Evolutionary conservation across 1,140 invertebrate species (phyloP).

Genomic region (Musca domestica): DNA sequence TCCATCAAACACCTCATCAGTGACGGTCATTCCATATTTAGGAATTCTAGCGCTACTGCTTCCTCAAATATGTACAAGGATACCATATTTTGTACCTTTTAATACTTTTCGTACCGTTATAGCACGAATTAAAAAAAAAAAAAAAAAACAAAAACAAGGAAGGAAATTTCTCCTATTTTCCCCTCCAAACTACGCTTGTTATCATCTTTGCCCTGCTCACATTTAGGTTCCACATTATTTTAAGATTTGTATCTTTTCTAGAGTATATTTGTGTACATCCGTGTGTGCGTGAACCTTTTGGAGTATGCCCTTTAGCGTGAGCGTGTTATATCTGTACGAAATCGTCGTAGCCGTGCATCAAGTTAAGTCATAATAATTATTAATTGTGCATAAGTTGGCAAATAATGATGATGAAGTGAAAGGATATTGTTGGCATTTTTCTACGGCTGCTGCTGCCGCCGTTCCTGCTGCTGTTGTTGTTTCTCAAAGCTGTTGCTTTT

Average conservation of each 20-base stretch:
- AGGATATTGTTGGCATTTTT: slow-evolving; percentile 22
- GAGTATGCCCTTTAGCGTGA: too few species aligned
- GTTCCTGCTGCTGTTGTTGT: background rate
- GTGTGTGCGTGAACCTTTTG: background rate
- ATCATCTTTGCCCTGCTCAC: background rate
- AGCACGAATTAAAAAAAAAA: too few species aligned
- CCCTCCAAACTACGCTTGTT: background rate
- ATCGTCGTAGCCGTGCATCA: background rate
- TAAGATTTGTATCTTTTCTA: background rate
- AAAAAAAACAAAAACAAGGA: too few species aligned
- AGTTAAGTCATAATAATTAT: slow-evolving; percentile 23
- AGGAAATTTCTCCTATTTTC: slow-evolving; percentile 9
- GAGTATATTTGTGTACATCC: background rate
- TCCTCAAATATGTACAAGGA: too few species aligned
- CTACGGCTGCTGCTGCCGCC: background rate
- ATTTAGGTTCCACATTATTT: slow-evolving; percentile 1
- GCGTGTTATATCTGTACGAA: too few species aligned
- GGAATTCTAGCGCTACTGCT: too few species aligned
- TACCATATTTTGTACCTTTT: too few species aligned
- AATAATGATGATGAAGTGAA: slow-evolving; percentile 22
- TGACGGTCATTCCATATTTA: too few species aligned
- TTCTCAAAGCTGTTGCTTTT: background rate
- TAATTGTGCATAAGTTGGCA: slow-evolving; percentile 21
- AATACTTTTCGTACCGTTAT: too few species aligned
- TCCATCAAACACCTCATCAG: too few species aligned